Evolutionary conservation across 2,888 invertebrate species (phyloP).

Genomic region (Drosophila pseudotakahashii): DNA sequence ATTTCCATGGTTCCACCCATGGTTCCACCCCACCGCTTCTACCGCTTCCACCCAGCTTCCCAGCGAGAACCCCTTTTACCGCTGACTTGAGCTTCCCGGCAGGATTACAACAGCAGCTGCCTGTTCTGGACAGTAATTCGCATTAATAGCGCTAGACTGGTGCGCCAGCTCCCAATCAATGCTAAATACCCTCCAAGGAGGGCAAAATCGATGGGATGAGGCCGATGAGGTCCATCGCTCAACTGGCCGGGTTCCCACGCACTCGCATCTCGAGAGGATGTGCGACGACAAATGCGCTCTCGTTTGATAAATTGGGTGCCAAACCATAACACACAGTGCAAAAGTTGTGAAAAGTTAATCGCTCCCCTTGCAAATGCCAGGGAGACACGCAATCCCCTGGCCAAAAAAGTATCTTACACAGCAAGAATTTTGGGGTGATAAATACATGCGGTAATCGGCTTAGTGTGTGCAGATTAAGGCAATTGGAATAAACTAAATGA

Average conservation of each 20-base stretch:
- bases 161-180: slow-evolving; percentile 55
- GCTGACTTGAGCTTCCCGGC: slow-evolving; percentile 22
- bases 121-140: slow-evolving; percentile 73
- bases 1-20: slow-evolving; percentile 9
- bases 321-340: slow-evolving; percentile 63
- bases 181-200: slow-evolving; percentile 13
- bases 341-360: slow-evolving; percentile 78
- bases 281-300: slow-evolving; percentile 65
- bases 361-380: slow-evolving; percentile 64
- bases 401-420: slow-evolving; percentile 23
- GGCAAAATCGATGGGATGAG: slow-evolving; percentile 1
- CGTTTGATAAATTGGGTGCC: slow-evolving; percentile 79
- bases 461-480: slow-evolving; percentile 19
- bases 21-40: slow-evolving; percentile 32
- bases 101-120: slow-evolving; percentile 65
- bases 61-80: slow-evolving; percentile 24
- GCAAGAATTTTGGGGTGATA: slow-evolving; percentile 22
- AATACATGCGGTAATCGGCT: slow-evolving; percentile 24
- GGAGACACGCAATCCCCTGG: slow-evolving; percentile 69
- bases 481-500: slow-evolving; percentile 17
- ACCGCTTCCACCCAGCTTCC: slow-evolving; percentile 21
- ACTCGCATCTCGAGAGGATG: slow-evolving; percentile 46
- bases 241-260: slow-evolving; percentile 77
- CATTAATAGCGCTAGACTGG: slow-evolving; percentile 73
- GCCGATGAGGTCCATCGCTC: slow-evolving; percentile 19